Conservation (phyloP, 1,140 invertebrate genomes). For the Cotesia chilonis region DNA sequence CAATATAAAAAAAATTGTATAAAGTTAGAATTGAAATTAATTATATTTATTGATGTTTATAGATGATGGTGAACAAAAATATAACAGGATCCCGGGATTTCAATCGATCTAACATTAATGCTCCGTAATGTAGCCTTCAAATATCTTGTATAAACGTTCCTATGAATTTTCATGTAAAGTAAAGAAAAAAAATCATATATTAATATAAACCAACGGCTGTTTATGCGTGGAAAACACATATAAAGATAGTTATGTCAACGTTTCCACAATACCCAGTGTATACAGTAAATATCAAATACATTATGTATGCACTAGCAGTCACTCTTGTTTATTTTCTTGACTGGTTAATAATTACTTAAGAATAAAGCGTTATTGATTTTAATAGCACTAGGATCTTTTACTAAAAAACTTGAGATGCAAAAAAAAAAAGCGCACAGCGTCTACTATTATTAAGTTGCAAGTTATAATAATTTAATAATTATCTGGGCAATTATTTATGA, state of each 20-base stretch:
- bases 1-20: too few species aligned
- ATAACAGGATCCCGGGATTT: constrained; percentile 30
- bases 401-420: too few species aligned
- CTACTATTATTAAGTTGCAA: too few species aligned
- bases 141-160: constrained; percentile 24
- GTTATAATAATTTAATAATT: neutral
- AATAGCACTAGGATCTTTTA: neutral
- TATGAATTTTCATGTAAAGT: constrained; percentile 34
- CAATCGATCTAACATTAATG: constrained; percentile 17
- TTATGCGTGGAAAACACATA: constrained; percentile 6
- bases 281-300: neutral
- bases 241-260: constrained; percentile 17
- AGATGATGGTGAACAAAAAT: neutral
- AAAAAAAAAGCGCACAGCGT: too few species aligned
- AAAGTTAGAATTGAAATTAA: neutral
- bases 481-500: constrained; percentile 4
- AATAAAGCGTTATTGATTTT: too few species aligned
- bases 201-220: neutral
- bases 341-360: too few species aligned
- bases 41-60: neutral
- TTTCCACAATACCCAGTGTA: constrained; percentile 1
- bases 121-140: constrained; percentile 32
- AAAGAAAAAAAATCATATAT: constrained; percentile 26
- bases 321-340: too few species aligned
- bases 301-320: too few species aligned